A percentile compares a stretch with the other conserved stretches of the same genome.
Evolutionary conservation across 1,140 invertebrate species (phyloP).

Genomic region (Lasioglossum baleicum): DNA sequence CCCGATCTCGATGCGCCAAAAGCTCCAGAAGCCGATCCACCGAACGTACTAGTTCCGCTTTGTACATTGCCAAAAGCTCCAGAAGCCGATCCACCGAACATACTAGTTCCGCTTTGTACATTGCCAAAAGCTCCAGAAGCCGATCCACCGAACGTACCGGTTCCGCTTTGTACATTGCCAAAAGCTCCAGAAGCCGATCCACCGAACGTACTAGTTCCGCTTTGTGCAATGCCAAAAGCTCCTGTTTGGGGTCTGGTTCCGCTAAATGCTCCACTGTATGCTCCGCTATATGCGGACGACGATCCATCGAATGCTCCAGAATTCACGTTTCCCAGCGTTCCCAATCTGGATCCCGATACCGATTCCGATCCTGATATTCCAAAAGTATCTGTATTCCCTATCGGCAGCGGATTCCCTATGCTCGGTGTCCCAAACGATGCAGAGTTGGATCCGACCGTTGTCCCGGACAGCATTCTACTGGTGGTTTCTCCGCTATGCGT

Average conservation of each 20-base stretch:
- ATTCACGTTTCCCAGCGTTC: background rate
- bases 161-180: no score
- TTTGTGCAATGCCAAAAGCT: no score
- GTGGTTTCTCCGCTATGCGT: conserved; percentile 30
- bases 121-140: background rate
- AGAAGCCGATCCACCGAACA: background rate
- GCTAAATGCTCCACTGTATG: no score
- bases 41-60: background rate
- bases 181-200: background rate
- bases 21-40: background rate
- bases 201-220: background rate
- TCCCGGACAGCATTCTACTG: background rate
- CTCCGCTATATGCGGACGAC: no score
- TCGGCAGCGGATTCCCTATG: no score
- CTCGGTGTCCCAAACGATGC: no score
- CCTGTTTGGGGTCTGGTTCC: no score
- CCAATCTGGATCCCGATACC: background rate
- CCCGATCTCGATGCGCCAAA: background rate
- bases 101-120: no score
- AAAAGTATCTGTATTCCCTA: no score
- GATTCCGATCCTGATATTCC: background rate
- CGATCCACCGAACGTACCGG: background rate
- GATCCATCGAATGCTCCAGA: background rate
- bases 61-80: background rate
- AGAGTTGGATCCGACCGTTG: background rate